Base-by-base conservation (phyloP, 2,797 vertebrate genomes). In the Rhinogobio ventralis region DNA sequence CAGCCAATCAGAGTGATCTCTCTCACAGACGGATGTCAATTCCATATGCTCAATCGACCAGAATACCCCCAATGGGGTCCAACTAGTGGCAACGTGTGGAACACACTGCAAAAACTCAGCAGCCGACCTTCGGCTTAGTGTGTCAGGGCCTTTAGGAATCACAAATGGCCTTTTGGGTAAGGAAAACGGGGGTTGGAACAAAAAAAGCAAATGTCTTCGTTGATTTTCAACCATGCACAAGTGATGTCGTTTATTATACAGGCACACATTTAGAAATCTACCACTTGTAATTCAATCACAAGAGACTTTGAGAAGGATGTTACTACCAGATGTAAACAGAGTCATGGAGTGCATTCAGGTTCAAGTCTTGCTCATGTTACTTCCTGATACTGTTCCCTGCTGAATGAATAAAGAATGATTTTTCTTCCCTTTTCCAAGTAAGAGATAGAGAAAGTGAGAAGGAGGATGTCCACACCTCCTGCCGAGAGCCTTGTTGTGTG, bases 401-500 rank as follows among this genome's bases (percentile, higher is more conserved):
- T 57, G 36, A 68, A 76, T 69, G 11, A 83, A 83, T 83, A 14
- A 64, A 64, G 13, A 46, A n/a, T n/a, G n/a, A n/a, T n/a, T n/a
- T n/a, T n/a, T n/a, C n/a, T n/a, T n/a, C n/a, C n/a, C n/a, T n/a
- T n/a, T 36, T 84, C 19, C 19, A 69, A 91, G 85, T 3, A 23
- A 84, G 84, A 72, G 51, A 13, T 71, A 82, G 68, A 85, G n/a
- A 64, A 25, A 64, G 57, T 10, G 6, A 53, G 23, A 45, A 39
- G 68, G 49, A 76, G 49, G 49, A 81, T 81, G 73, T 86, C 49
- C 72, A 75, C 28, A 39, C 62, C 42, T 81, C 82, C 78, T 75
- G 72, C 82, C 49, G 79, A 62, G 64, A 81, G 83, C 28, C 72
- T 81, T 80, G 79, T 84, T 80, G 79, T 87, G 33, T 84, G 51